Conservation (phyloP, 2,888 invertebrate genomes). For the Bursaphelenchus okinawaensis region DNA sequence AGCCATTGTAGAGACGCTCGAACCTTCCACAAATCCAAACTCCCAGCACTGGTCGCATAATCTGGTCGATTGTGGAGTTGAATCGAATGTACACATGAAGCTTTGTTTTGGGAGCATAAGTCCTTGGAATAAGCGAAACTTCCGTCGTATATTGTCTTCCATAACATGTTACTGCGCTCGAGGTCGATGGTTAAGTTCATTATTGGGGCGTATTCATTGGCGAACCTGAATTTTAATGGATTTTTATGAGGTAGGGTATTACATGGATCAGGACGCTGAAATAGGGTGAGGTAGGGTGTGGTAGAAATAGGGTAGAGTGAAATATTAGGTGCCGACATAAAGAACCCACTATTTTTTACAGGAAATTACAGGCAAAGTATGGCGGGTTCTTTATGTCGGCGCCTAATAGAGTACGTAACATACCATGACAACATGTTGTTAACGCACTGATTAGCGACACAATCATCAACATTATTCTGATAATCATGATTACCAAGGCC, state of each 20-base stretch:
- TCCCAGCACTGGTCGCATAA: slow-evolving; percentile 31
- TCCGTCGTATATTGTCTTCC: slow-evolving; percentile 40
- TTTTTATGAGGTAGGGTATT: no score
- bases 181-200: slow-evolving; percentile 36
- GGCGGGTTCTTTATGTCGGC: no score
- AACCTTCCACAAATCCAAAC: slow-evolving; percentile 27
- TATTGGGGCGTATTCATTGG: slow-evolving; percentile 36
- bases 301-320: no score
- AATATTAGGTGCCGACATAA: no score
- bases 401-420: neutral
- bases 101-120: slow-evolving; percentile 39
- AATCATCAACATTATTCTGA: slow-evolving; percentile 52
- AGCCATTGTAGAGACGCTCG: slow-evolving; percentile 32
- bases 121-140: slow-evolving; percentile 46
- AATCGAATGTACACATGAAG: slow-evolving; percentile 45
- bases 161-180: slow-evolving; percentile 20
- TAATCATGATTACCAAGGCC: slow-evolving; percentile 57
- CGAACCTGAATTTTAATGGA: slow-evolving; percentile 32
- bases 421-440: slow-evolving; percentile 34
- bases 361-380: no score
- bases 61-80: slow-evolving; percentile 56
- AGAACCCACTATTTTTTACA: no score
- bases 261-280: no score
- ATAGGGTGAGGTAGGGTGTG: no score
- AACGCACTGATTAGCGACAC: slow-evolving; percentile 35